Percentiles rank a stretch among this genome's conserved stretches.
phyloP scores from a whole-genome alignment of 2,113 vertebrate species.

The Mohoua ochrocephala region DNA sequence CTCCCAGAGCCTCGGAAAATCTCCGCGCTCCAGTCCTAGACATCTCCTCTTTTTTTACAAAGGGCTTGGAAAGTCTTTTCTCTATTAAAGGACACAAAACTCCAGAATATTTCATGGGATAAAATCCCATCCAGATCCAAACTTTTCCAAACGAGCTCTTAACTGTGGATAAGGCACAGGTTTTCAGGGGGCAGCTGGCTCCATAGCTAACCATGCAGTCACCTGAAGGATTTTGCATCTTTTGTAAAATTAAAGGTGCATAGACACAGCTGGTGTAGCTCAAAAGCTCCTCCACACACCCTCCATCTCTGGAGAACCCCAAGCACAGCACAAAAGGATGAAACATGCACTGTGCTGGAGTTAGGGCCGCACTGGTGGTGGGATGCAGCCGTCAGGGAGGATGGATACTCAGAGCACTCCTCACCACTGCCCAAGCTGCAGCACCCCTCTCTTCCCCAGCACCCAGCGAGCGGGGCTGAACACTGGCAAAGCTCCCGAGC shows the following conservation, averaged over 20 bases:
- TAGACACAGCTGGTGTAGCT: not conserved
- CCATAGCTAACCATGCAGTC: not conserved
- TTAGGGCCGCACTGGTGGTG: not conserved
- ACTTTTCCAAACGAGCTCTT: not conserved
- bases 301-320: not conserved
- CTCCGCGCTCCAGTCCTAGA: not conserved
- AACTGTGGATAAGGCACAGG: not conserved
- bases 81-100: not conserved
- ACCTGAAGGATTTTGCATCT: not conserved
- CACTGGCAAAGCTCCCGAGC: not conserved
- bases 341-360: rapidly evolving
- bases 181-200: not conserved
- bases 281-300: not conserved
- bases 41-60: not conserved
- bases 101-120: not conserved
- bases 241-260: not conserved
- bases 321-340: not conserved
- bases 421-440: not conserved
- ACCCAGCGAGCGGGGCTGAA: rapidly evolving
- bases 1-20: not conserved
- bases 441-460: not conserved
- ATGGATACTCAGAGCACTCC: not conserved
- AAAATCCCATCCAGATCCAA: not conserved
- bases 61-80: not conserved
- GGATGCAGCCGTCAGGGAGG: rapidly evolving